These are phyloP conservation scores for Eupelmus urozonus DNA, from an alignment of 2,888 invertebrate species.

Conservation along the genomic window DNA sequence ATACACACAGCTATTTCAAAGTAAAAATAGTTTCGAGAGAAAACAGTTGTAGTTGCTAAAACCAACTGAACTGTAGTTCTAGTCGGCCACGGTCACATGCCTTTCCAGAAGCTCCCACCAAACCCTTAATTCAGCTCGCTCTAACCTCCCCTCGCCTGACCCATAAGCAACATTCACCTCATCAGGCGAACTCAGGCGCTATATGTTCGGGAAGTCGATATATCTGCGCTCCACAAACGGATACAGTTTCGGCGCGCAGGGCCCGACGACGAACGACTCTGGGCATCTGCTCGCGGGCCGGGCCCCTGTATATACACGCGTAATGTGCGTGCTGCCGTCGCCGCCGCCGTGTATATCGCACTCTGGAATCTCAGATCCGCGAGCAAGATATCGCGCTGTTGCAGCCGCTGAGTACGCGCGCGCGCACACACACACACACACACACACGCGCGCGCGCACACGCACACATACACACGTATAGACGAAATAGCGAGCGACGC, in stretches of 20 bases:
- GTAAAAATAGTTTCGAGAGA: too few species aligned
- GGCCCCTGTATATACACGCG: neutral
- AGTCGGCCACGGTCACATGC: too few species aligned
- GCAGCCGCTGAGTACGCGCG: neutral
- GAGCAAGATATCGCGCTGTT: neutral
- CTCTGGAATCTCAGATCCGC: neutral
- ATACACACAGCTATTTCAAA: too few species aligned
- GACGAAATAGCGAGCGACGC: slow-evolving; percentile 5
- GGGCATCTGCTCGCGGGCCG: neutral
- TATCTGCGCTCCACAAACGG: neutral
- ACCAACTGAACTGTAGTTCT: too few species aligned
- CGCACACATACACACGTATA: slow-evolving; percentile 5
- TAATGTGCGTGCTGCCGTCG: neutral
- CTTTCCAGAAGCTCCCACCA: too few species aligned
- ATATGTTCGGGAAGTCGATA: too few species aligned
- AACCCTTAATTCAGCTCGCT: too few species aligned
- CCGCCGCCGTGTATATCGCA: neutral
- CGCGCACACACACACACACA: neutral
- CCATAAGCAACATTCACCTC: too few species aligned
- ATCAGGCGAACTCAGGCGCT: too few species aligned
- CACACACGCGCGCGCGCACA: neutral
- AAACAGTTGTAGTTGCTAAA: too few species aligned
- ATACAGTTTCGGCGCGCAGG: neutral
- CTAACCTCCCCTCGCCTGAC: too few species aligned
- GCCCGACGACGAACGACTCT: neutral